Base-by-base conservation (phyloP, 1,140 invertebrate genomes). In the Triops longicaudatus region DNA sequence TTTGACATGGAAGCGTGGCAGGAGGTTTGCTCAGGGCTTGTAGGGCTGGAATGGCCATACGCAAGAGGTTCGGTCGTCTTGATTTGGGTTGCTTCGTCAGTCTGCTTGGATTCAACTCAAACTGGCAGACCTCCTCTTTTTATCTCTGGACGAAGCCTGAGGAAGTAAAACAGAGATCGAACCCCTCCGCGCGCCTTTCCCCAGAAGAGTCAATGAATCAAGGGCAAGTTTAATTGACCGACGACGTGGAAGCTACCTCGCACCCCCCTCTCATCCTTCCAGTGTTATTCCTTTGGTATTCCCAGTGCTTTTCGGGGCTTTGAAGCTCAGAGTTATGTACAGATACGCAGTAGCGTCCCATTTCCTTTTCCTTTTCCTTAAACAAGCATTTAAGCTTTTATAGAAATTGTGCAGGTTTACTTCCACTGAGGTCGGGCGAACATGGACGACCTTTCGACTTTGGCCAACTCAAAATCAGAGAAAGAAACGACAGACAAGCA, bases 221-320 rank as follows among this genome's bases (percentile, higher is more conserved):
- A 63, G 50, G 50, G 50, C 50, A 63, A 63, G 50, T 63, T 63
- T 63, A 63, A 63, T 63, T 63, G 50, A 63, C 50, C 50, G 50
- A 63, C 50, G 50, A 63, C 50, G 50, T 63, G 50, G 50, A 63
- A 63, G 14, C 14, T 63, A 63, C 31, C 31, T 37, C 31, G 31
- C 31, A 63, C 50, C 50, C 22, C 50, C 14, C 22, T 17, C 50
- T 6, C 14, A 12, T 22, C 50, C 14, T 63, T 22, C n/a, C 50
- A 63, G 50, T 14, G 14, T 22, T 63, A 63, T 63, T 22, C 50
- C 50, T 63, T 1, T 63, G n/a, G 17, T 63, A n/a, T 63, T 63
- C 22, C 31, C 31, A 37, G 31, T 37, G 31, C 31, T 37, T 37
- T n/a, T 37, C 2, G 31, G 31, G 7, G 50, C 22, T 63, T 63